Percentiles rank a stretch among this genome's conserved stretches.
phyloP scores from a whole-genome alignment of 2,113 vertebrate species.

The Butorides virescens region DNA sequence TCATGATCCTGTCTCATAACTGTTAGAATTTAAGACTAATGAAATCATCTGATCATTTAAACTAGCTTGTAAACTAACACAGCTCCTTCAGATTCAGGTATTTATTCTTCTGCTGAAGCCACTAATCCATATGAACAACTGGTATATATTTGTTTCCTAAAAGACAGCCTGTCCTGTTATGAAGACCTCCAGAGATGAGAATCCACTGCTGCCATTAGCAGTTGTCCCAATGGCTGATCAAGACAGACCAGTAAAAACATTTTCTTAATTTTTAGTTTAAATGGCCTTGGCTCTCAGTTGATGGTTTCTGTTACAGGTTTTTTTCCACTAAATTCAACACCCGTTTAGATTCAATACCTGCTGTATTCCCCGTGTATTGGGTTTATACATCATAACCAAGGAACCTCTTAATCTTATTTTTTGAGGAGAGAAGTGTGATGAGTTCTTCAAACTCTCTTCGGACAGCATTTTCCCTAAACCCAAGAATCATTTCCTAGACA shows the following conservation, averaged over 20 bases:
- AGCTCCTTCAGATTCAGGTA: neutral
- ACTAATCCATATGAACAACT: neutral
- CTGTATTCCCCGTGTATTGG: neutral
- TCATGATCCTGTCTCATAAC: neutral
- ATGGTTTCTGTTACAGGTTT: neutral
- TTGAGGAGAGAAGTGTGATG: neutral
- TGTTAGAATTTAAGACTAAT: neutral
- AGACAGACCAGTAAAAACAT: neutral
- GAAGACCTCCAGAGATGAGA: neutral
- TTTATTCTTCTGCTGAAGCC: neutral
- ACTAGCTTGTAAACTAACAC: neutral
- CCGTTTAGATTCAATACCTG: neutral
- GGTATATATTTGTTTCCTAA: neutral
- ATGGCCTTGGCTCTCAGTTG: neutral
- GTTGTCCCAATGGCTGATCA: neutral
- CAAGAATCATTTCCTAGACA: neutral
- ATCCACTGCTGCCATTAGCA: neutral
- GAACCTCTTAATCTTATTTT: neutral
- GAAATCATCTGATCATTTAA: neutral
- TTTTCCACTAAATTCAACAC: neutral
- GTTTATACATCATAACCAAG: neutral
- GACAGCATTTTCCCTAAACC: neutral
- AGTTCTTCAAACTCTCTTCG: neutral
- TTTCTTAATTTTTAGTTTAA: neutral
- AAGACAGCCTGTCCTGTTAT: neutral